Evolutionary conservation across 2,113 vertebrate species (phyloP).

Genomic region (Asarcornis scutulata): DNA sequence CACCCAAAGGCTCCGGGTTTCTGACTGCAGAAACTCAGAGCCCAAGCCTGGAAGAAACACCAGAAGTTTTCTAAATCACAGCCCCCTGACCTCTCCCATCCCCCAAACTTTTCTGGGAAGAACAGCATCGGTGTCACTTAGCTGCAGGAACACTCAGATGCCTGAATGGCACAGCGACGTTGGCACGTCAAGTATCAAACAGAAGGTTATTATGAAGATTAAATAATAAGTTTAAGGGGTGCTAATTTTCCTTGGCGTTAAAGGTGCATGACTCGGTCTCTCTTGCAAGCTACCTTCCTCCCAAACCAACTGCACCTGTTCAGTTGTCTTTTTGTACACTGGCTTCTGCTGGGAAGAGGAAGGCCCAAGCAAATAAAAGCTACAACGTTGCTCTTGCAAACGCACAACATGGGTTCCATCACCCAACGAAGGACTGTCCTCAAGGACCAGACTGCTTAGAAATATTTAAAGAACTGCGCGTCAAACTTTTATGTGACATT

Average conservation of each 20-base stretch:
- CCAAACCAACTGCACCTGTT: neutral
- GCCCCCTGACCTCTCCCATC: neutral
- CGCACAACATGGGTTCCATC: neutral
- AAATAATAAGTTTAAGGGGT: neutral
- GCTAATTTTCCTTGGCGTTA: neutral
- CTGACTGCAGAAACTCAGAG: neutral
- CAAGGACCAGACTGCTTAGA: neutral
- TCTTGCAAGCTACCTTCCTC: neutral
- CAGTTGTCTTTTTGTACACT: neutral
- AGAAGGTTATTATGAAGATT: neutral
- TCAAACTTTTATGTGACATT: neutral
- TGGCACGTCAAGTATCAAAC: neutral
- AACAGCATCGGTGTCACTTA: neutral
- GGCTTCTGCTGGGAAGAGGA: neutral
- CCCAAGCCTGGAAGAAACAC: neutral
- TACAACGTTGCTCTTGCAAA: neutral
- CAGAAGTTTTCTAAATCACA: neutral
- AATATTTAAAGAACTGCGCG: neutral
- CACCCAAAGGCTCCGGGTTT: neutral
- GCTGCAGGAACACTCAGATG: neutral
- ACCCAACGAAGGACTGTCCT: neutral
- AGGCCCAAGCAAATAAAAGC: constrained; percentile 23
- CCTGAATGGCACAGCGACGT: neutral
- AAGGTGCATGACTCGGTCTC: neutral
- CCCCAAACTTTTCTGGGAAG: neutral